These are phyloP conservation scores for Lucinisca nassula DNA, from an alignment of 2,888 invertebrate species.

Conservation along the genomic window DNA sequence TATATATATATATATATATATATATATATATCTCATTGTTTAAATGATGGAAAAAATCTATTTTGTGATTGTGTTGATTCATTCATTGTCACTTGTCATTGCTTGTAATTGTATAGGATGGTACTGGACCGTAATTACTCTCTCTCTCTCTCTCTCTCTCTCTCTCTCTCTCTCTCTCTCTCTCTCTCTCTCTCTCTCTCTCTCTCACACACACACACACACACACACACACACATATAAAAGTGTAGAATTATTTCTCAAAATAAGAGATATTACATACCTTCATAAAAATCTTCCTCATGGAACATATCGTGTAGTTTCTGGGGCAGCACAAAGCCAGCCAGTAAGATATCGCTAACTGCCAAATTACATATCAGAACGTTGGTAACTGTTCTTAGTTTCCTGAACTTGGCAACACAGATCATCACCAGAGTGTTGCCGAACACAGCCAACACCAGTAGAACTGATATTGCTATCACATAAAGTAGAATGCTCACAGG, in stretches of 20 bases:
- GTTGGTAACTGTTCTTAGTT: conserved; percentile 79
- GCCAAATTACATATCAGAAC: conserved; percentile 82
- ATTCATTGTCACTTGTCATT: too few relatives aligned
- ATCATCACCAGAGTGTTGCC: conserved; percentile 76
- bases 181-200: conserved; percentile 16
- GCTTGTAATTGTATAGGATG: too few relatives aligned
- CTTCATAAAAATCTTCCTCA: conserved; percentile 77
- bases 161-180: conserved; percentile 16
- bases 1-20: too few relatives aligned
- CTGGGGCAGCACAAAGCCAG: conserved; percentile 80
- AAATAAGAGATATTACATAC: conserved; percentile 73
- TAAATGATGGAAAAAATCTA: too few relatives aligned
- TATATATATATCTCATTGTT: too few relatives aligned
- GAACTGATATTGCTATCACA: conserved; percentile 54
- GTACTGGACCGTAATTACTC: too few relatives aligned
- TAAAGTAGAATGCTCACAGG: conserved; percentile 53
- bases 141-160: too few relatives aligned
- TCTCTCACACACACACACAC: conserved; percentile 7
- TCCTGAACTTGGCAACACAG: conserved; percentile 69
- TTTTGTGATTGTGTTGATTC: too few relatives aligned
- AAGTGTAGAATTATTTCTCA: too few relatives aligned
- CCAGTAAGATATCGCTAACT: conserved; percentile 80
- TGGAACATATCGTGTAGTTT: conserved; percentile 83
- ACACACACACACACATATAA: conserved; percentile 1
- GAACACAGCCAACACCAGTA: conserved; percentile 73